Base-by-base conservation (phyloP, 2,797 vertebrate genomes). In the Scolopax rusticola region DNA sequence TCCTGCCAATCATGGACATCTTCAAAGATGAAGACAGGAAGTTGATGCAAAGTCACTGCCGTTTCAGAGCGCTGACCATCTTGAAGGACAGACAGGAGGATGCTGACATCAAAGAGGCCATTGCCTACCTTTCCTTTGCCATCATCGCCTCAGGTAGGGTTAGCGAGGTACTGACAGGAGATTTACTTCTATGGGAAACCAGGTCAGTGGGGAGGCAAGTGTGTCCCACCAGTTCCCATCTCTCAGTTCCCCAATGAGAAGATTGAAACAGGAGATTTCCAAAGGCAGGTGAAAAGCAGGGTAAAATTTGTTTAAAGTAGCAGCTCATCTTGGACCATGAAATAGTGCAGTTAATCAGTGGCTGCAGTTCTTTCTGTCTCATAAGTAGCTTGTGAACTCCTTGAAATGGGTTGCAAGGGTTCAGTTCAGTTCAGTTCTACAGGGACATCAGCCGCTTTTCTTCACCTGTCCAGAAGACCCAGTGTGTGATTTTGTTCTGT, bases 61-160 rank as follows among this genome's bases (percentile, higher is more conserved):
- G 98, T 50, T 33, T 96, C 1, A 98, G 96, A 47, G 99, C 99
- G 0, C 97, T 99, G 94, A 97, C 98, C 80, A 98, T 99, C 97
- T 94, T 99, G 67, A 97, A 97, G 74, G 92, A 56, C 76, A 74
- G 94, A 4, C 95, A 94, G 88, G 96, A 98, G 4, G 98, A 97
- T 53, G 91, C 95, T 30, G 95, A 94, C 79, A 93, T 99, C 84
- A 98, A 97, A 92, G 99, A 99, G 95, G 99, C 99, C 68, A 98
- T 99, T 69, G 96, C 98, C 8, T 99, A 99, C 95, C 98, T 99
- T 50, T 99, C 99, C 70, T 98, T 99, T 76, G 99, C 99, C 90
- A 99, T 99, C 96, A 99, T 99, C 64, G 98, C 99, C 45, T 98
- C 99, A 95, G 99, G 99, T 99, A 96, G 96, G 95, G n/a, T 33